Conservation (phyloP, 2,113 vertebrate genomes). For the Hypomesus transpacificus region DNA sequence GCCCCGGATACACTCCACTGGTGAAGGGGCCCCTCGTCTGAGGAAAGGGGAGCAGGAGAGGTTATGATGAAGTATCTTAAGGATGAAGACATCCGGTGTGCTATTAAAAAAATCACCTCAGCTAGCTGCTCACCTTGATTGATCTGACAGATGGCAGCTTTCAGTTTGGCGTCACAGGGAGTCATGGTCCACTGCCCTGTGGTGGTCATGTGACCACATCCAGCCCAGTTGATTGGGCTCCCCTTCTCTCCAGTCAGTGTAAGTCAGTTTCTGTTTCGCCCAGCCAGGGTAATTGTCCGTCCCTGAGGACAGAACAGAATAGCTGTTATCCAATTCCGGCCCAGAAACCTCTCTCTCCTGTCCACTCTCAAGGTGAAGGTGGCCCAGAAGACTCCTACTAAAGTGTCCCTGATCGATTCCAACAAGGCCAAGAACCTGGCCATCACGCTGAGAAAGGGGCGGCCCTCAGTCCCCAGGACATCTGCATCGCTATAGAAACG, state of each 20-base stretch:
- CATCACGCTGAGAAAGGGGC: constrained; percentile 90
- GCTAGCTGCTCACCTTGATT: constrained; percentile 56
- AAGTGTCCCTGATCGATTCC: constrained; percentile 83
- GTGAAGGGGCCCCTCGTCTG: constrained; percentile 60
- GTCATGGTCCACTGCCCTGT: constrained; percentile 82
- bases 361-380: constrained; percentile 73
- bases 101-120: background rate
- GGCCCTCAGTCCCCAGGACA: constrained; percentile 74
- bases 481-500: constrained; percentile 91
- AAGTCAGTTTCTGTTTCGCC: constrained; percentile 76
- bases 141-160: constrained; percentile 84
- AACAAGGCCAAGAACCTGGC: constrained; percentile 97
- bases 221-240: constrained; percentile 77
- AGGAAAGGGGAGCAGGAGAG: background rate
- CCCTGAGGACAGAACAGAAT: constrained; percentile 49
- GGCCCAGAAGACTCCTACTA: constrained; percentile 76
- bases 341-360: constrained; percentile 30
- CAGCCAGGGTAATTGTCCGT: constrained; percentile 81
- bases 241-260: constrained; percentile 83
- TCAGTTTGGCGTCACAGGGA: constrained; percentile 79
- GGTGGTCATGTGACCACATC: constrained; percentile 84
- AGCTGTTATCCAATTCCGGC: background rate
- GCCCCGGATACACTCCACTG: constrained; percentile 79
- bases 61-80: background rate
- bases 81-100: no score